A percentile compares a stretch with the other conserved stretches of the same genome.
These are phyloP conservation scores for Archegozetes longisetosus DNA, from an alignment of 1,140 invertebrate genomes.

Conservation along the genomic window DNA sequence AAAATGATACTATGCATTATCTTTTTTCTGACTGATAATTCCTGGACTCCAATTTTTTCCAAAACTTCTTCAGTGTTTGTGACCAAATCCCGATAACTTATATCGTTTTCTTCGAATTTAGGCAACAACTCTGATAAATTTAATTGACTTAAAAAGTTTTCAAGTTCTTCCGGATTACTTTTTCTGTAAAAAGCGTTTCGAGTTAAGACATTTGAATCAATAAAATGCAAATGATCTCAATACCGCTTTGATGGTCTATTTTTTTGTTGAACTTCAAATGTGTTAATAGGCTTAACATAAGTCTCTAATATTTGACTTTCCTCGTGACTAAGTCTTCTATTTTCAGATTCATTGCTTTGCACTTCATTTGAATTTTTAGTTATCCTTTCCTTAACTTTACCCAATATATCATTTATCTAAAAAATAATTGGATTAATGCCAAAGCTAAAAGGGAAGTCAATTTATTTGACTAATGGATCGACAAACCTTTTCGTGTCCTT, in stretches of 20 bases:
- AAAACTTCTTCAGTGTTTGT: constrained; percentile 28
- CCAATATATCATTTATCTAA: constrained; percentile 9
- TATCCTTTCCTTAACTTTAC: constrained; percentile 32
- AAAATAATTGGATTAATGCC: too few relatives aligned
- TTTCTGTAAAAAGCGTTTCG: not conserved
- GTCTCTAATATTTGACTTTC: not conserved
- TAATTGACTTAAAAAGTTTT: not conserved
- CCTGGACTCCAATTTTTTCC: not conserved
- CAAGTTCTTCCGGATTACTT: not conserved
- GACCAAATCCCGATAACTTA: constrained; percentile 29
- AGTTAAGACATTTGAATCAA: too few relatives aligned
- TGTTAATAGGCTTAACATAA: not conserved
- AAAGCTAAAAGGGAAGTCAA: too few relatives aligned
- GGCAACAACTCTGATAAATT: constrained; percentile 27
- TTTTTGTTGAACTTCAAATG: not conserved
- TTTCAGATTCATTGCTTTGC: not conserved
- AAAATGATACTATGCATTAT: not conserved
- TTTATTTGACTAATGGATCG: too few relatives aligned
- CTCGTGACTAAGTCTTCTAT: not conserved
- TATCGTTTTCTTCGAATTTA: constrained; percentile 28
- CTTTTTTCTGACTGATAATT: not conserved
- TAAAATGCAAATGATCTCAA: too few relatives aligned
- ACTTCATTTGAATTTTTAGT: constrained; percentile 29
- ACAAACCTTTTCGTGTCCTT: constrained; percentile 24
- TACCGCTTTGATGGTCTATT: too few relatives aligned